phyloP scores from a whole-genome alignment of 2,797 vertebrate genomes.

The Morelia viridis region DNA sequence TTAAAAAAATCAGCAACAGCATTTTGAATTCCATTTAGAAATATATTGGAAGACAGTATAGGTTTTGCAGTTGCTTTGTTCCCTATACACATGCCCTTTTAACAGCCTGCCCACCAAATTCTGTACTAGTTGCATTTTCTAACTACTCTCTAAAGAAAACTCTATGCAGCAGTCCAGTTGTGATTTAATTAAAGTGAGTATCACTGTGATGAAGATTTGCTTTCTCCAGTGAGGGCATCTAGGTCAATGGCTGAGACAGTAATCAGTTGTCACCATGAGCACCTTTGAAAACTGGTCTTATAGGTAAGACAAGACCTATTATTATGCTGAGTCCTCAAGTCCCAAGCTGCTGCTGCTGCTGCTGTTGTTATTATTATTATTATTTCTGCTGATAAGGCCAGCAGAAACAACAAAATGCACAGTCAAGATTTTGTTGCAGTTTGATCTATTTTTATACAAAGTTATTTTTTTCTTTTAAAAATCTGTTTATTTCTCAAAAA shows the following conservation, averaged over 20 bases:
- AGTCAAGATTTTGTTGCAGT: background rate
- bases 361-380: background rate
- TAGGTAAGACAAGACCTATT: background rate
- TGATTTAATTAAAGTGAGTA: background rate
- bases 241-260: no score
- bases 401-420: background rate
- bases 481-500: background rate
- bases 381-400: background rate
- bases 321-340: background rate
- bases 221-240: background rate
- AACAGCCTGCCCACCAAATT: background rate
- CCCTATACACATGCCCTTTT: background rate
- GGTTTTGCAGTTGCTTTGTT: background rate
- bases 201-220: background rate
- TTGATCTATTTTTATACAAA: background rate
- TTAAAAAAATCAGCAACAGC: background rate
- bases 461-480: constrained; percentile 16
- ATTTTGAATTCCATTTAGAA: background rate
- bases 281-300: background rate
- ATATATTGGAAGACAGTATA: background rate
- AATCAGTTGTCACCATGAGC: background rate
- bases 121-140: background rate
- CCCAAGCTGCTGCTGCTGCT: background rate
- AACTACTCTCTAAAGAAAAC: background rate
- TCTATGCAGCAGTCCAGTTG: background rate